These are phyloP conservation scores for Caradrina clavipalpis DNA, from an alignment of 2,888 invertebrate species.

Conservation along the genomic window DNA sequence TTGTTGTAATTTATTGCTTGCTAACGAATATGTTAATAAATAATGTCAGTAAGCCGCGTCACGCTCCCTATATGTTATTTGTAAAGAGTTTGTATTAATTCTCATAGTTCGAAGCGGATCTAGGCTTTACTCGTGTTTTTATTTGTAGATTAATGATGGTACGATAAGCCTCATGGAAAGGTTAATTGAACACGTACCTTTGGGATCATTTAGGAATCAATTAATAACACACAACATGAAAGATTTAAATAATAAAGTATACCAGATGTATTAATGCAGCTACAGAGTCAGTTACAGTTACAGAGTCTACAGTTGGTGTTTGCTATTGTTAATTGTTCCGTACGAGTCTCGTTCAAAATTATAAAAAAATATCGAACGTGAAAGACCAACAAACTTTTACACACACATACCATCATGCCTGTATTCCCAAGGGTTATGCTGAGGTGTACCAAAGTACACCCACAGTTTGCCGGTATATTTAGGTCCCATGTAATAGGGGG, in stretches of 20 bases:
- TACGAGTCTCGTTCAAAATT: too few relatives aligned
- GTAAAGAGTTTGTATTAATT: constrained; percentile 40
- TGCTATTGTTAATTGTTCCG: too few relatives aligned
- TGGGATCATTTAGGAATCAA: constrained; percentile 19
- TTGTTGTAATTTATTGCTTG: constrained; percentile 76
- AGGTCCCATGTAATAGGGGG: too few relatives aligned
- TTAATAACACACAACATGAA: neutral
- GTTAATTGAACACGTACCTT: constrained; percentile 33
- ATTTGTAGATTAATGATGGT: constrained; percentile 34
- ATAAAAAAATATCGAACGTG: too few relatives aligned
- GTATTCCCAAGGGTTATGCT: too few relatives aligned
- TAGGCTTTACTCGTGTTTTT: constrained; percentile 15
- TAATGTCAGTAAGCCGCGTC: constrained; percentile 70
- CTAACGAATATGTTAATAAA: constrained; percentile 84
- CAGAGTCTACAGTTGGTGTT: too few relatives aligned
- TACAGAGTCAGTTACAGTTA: too few relatives aligned
- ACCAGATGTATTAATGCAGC: too few relatives aligned
- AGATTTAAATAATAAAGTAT: neutral
- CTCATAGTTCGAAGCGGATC: constrained; percentile 28
- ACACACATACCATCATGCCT: too few relatives aligned
- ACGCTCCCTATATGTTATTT: constrained; percentile 58
- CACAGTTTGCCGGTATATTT: too few relatives aligned
- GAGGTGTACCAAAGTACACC: too few relatives aligned
- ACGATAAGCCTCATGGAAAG: constrained; percentile 22
- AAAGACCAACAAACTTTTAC: too few relatives aligned